These are phyloP conservation scores for Mactromeris polynyma DNA, from an alignment of 2,888 invertebrate species.

Conservation along the genomic window DNA sequence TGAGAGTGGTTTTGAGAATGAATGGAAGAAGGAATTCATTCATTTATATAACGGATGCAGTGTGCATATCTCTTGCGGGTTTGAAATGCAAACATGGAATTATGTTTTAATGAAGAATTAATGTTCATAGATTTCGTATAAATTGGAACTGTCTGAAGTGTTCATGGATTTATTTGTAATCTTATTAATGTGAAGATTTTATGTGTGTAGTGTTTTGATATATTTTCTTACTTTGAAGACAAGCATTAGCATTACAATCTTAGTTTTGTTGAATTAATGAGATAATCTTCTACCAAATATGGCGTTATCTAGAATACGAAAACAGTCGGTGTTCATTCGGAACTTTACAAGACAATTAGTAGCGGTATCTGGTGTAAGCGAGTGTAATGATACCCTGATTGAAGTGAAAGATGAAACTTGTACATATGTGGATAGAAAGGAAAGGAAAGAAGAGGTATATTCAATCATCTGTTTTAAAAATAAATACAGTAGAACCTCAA, in stretches of 20 bases:
- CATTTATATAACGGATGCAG: neutral
- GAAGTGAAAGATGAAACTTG: conserved; percentile 26
- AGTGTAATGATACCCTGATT: neutral
- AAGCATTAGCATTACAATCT: neutral
- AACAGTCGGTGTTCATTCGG: conserved; percentile 56
- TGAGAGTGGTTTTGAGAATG: neutral
- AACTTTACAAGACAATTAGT: conserved; percentile 26
- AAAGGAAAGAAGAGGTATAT: conserved; percentile 51
- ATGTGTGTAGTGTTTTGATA: neutral
- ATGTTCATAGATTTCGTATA: neutral
- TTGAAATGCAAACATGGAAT: neutral
- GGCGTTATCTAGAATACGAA: conserved; percentile 46
- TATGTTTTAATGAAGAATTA: neutral
- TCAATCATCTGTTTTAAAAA: too few relatives aligned
- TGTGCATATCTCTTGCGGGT: neutral
- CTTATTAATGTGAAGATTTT: neutral
- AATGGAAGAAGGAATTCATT: neutral
- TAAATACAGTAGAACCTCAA: too few relatives aligned
- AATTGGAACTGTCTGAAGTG: neutral
- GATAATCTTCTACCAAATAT: neutral
- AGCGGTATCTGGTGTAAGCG: conserved; percentile 3
- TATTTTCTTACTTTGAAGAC: neutral
- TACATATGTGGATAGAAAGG: conserved; percentile 54
- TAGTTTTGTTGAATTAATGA: neutral
- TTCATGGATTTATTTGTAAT: neutral